Evolutionary conservation across 2,888 invertebrate genomes (phyloP).

Genomic region (Aporophyla lueneburgensis): DNA sequence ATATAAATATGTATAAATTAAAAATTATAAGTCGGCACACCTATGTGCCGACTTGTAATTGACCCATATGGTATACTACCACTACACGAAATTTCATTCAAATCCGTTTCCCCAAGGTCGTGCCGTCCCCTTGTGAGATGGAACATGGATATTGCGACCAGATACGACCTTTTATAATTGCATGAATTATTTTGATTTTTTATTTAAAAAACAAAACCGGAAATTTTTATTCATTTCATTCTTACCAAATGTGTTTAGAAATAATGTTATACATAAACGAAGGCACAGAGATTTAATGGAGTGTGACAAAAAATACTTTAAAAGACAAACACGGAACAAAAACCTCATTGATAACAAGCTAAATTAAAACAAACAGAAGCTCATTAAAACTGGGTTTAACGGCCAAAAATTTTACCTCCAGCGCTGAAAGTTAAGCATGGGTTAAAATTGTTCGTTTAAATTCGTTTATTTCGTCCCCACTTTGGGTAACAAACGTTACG

Average conservation of each 20-base stretch:
- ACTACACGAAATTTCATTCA: no score
- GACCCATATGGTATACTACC: no score
- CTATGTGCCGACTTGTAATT: no score
- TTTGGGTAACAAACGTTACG: slow-evolving; percentile 81
- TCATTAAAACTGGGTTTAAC: slow-evolving; percentile 76
- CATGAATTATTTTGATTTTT: background rate
- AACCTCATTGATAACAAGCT: slow-evolving; percentile 61
- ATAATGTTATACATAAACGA: background rate
- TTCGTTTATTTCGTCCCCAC: slow-evolving; percentile 85
- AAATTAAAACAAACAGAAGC: slow-evolving; percentile 79
- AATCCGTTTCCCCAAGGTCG: no score
- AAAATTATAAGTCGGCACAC: no score
- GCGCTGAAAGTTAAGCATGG: slow-evolving; percentile 81
- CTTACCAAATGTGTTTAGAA: background rate
- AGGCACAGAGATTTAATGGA: background rate
- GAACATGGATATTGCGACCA: no score
- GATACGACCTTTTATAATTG: background rate
- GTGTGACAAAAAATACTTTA: background rate
- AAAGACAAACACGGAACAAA: slow-evolving; percentile 27
- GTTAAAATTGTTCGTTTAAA: slow-evolving; percentile 88
- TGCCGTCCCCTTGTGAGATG: no score
- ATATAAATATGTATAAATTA: no score
- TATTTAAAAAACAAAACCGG: no score
- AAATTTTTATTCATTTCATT: no score
- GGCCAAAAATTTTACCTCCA: slow-evolving; percentile 77